phyloP scores from a whole-genome alignment of 2,797 vertebrate genomes.

The Schizopygopsis pylzovi region DNA sequence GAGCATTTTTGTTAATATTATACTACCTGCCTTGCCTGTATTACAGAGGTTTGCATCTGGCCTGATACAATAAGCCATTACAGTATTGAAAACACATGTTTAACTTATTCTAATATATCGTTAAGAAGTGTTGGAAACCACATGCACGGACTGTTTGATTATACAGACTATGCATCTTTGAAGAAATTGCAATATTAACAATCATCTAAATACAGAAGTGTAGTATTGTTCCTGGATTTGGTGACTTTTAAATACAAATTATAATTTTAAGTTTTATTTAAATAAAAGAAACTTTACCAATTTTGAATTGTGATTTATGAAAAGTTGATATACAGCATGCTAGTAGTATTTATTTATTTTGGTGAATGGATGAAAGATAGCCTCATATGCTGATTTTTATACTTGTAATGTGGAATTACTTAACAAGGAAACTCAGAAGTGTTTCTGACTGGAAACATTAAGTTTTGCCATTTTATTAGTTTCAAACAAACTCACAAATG shows the following conservation, averaged over 20 bases:
- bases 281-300: conserved; percentile 71
- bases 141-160: conserved; percentile 65
- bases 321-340: neutral
- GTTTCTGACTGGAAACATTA: neutral
- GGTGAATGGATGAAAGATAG: neutral
- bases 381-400: neutral
- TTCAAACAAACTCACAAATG: neutral
- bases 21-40: conserved; percentile 11
- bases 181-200: conserved; percentile 67
- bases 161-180: conserved; percentile 64
- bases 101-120: conserved; percentile 15
- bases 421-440: neutral
- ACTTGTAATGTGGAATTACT: neutral
- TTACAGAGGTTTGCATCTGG: neutral
- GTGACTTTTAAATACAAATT: conserved; percentile 70
- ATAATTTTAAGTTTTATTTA: conserved; percentile 74
- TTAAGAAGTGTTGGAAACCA: conserved; percentile 39
- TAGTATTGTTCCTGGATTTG: conserved; percentile 67
- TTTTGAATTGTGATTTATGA: conserved; percentile 25
- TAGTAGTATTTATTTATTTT: neutral
- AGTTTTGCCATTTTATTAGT: conserved; percentile 7
- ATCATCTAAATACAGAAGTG: conserved; percentile 67
- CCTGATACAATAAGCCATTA: neutral
- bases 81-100: neutral
- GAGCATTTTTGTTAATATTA: neutral